Evolutionary conservation across 1,140 invertebrate species (phyloP), one percentile per base, ranked within the genome.

Genomic region (Subanguina moxae): DNA sequence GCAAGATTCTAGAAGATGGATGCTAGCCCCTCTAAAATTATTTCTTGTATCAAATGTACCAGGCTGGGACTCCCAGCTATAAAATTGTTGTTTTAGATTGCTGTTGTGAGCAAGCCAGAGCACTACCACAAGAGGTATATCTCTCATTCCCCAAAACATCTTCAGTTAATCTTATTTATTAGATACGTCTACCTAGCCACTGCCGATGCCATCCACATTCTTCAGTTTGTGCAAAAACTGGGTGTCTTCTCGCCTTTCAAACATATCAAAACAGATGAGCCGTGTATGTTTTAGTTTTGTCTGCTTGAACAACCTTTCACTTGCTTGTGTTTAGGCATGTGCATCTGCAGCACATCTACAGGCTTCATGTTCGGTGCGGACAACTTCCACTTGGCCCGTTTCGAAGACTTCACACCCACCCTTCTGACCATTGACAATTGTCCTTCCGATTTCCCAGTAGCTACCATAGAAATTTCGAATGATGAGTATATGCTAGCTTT

Each of bases 81-180:
- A 3, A 38, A 38, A 38, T 38, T 38, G 3, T 38, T 38, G 3
- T 38, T 38, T 38, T 11, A 38, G 32, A 38, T 38, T 25, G 70
- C 70, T 42, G 70, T 73, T n/a, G 70, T 72, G 21, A 72, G 70
- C 62, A 72, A 74, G 32, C 25, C 46, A 56, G 61, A 74, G 32
- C 70, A 65, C 43, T 30, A 48, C 25, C 28, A 64, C n/a, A 73
- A 71, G 28, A 64, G 69, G 69, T 71, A 64, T 5, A 19, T 56
- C 13, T 56, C 13, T 56, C 13, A 9, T 13, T 48, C 3, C 25
- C 32, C 11, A 38, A 38, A 38, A 38, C n/a, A 38, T 38, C 32
- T 38, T 38, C 11, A 57, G 3, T 28, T 5, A 38, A 38, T 38
- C 3, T 38, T 38, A 5, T 38, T 46, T 72, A 59, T 15, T 64